Percentiles rank a stretch among this genome's conserved stretches.
Conservation (phyloP, 2,888 invertebrate species). For the Himalopsyche japonica region DNA sequence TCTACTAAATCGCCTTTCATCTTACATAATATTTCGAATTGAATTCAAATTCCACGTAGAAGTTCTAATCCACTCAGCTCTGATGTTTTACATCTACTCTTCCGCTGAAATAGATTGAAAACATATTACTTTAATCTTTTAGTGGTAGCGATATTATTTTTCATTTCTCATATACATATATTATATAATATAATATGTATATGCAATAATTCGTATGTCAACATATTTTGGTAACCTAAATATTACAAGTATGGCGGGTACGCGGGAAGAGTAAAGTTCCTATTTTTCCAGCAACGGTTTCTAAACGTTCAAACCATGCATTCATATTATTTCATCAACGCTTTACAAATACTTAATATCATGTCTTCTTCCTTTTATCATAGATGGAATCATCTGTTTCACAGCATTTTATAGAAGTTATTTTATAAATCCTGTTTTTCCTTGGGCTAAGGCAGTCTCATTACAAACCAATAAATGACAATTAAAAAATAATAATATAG, state of each 20-base stretch:
- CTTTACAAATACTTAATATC: no score
- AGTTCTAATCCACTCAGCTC: neutral
- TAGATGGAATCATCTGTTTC: no score
- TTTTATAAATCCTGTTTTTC: no score
- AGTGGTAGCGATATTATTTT: conserved; percentile 24
- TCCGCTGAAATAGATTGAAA: neutral
- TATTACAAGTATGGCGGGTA: conserved; percentile 21
- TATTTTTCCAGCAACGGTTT: neutral
- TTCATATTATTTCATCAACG: neutral
- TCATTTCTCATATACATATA: conserved; percentile 12
- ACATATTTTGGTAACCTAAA: conserved; percentile 34
- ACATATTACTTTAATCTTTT: conserved; percentile 23
- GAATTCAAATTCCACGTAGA: neutral
- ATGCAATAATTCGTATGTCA: conserved; percentile 28
- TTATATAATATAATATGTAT: neutral
- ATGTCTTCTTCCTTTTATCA: no score
- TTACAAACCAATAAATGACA: no score
- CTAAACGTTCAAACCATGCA: neutral
- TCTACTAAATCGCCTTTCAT: neutral
- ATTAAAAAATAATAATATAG: no score
- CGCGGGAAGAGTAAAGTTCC: neutral
- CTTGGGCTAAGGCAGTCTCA: no score
- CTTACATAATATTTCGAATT: neutral
- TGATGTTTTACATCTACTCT: neutral
- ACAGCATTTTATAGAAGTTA: no score